phyloP scores from a whole-genome alignment of 1,140 invertebrate genomes.

The Bombus affinis region DNA sequence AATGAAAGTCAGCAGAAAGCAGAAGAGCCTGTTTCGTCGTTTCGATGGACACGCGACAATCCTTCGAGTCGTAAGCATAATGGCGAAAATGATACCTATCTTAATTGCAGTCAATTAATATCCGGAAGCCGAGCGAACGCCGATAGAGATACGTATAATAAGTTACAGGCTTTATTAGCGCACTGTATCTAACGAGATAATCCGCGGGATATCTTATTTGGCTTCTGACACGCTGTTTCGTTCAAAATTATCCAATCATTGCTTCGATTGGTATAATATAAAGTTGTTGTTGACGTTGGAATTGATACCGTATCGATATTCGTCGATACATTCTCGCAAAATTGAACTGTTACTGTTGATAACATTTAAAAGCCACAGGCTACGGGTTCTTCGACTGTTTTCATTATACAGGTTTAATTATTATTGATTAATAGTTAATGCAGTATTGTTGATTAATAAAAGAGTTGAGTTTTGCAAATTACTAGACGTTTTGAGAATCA shows the following conservation, averaged over 20 bases:
- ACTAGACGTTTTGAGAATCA: too few relatives aligned
- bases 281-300: background rate
- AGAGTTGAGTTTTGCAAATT: too few relatives aligned
- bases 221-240: too few relatives aligned
- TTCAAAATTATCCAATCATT: background rate
- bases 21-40: background rate
- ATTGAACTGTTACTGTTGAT: too few relatives aligned
- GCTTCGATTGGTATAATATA: background rate
- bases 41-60: background rate
- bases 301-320: too few relatives aligned
- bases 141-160: background rate
- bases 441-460: too few relatives aligned
- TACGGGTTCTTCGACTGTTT: too few relatives aligned
- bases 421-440: too few relatives aligned
- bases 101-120: background rate
- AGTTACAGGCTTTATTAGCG: background rate
- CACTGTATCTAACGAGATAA: background rate
- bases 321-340: too few relatives aligned
- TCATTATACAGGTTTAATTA: too few relatives aligned
- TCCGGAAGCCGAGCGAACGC: background rate
- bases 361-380: too few relatives aligned
- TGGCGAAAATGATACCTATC: background rate
- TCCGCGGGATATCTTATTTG: background rate
- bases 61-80: background rate
- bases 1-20: slow-evolving; percentile 5